Conservation (phyloP, 2,113 vertebrate species). For the Phylloscopus trochilus region DNA sequence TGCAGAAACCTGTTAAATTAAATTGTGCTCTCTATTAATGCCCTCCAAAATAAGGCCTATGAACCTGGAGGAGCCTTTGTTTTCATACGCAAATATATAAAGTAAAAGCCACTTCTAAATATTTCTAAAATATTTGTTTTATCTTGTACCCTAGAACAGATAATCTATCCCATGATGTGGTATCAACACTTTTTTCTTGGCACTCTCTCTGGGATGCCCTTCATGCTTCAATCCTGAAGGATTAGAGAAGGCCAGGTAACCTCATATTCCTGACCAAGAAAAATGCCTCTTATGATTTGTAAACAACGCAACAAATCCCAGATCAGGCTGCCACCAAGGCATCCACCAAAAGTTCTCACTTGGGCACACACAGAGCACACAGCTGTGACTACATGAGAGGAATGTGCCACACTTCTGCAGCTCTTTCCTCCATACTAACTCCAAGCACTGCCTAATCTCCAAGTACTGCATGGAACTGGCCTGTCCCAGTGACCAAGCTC, state of each 20-base stretch:
- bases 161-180: neutral
- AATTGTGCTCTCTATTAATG: neutral
- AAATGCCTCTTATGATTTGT: neutral
- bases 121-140: neutral
- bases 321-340: neutral
- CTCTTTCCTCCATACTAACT: neutral
- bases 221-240: neutral
- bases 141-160: neutral
- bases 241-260: neutral
- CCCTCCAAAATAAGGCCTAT: neutral
- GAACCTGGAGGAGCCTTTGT: neutral
- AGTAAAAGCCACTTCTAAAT: neutral
- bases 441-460: neutral
- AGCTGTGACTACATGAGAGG: neutral
- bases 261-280: neutral
- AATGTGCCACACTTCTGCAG: neutral
- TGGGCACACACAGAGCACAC: accelerated
- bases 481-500: neutral
- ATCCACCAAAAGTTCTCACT: neutral
- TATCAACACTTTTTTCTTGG: neutral
- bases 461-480: neutral
- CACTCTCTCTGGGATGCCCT: neutral
- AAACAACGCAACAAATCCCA: neutral
- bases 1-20: neutral
- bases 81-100: neutral